A percentile compares a stretch with the other conserved stretches of the same genome.
Conservation (phyloP, 2,888 invertebrate species). For the Kryphioiulus occultus region DNA sequence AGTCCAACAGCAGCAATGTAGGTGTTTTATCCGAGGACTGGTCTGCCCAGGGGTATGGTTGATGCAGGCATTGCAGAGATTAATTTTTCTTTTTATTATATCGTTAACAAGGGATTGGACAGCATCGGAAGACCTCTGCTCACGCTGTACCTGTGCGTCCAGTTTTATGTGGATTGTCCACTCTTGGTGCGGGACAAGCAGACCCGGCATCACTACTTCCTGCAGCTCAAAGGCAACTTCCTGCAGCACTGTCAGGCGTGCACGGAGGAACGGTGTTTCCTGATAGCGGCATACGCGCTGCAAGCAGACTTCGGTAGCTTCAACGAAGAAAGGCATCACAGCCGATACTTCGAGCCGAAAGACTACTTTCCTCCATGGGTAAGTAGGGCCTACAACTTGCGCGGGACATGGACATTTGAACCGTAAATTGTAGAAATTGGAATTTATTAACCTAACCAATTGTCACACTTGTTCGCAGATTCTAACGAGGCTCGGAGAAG, state of each 20-base stretch:
- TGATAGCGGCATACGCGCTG: conserved; percentile 86
- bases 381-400: conserved; percentile 55
- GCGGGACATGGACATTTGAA: too few relatives aligned
- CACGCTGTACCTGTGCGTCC: conserved; percentile 87
- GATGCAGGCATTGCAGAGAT: background rate
- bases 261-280: conserved; percentile 68
- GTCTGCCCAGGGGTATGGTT: background rate
- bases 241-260: conserved; percentile 63
- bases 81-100: background rate
- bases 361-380: conserved; percentile 80
- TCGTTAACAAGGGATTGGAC: conserved; percentile 78
- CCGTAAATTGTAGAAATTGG: background rate
- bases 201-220: conserved; percentile 91
- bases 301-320: conserved; percentile 92
- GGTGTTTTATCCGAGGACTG: conserved; percentile 63
- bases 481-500: conserved; percentile 65
- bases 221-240: conserved; percentile 90
- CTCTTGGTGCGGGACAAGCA: conserved; percentile 88
- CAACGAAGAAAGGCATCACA: conserved; percentile 65
- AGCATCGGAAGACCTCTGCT: conserved; percentile 88
- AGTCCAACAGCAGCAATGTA: conserved; percentile 89
- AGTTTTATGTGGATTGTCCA: conserved; percentile 93
- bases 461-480: conserved; percentile 59
- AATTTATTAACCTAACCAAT: background rate
- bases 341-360: conserved; percentile 77